These are phyloP conservation scores for Ganaspis brasiliensis DNA, from an alignment of 2,888 invertebrate genomes.

Conservation along the genomic window DNA sequence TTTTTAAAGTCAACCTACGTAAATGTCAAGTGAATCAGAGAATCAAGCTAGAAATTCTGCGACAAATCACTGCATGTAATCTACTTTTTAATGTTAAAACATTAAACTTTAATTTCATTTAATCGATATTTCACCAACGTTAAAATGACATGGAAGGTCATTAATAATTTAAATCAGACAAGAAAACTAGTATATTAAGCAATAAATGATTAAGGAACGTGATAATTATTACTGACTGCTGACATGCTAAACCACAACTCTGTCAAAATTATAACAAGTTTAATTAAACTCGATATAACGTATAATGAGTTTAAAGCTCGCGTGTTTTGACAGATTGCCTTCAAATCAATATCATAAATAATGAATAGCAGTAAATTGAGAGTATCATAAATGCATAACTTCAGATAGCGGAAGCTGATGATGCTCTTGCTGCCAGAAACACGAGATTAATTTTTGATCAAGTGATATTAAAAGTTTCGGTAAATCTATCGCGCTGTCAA, in stretches of 20 bases:
- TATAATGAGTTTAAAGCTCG: conserved; percentile 7
- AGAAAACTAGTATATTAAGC: neutral
- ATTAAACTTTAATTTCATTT: neutral
- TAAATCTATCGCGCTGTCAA: neutral
- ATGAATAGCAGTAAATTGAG: neutral
- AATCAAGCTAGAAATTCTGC: too few species aligned
- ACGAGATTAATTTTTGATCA: neutral
- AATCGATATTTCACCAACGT: neutral
- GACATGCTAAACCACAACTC: neutral
- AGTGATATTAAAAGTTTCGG: neutral
- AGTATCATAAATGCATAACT: neutral
- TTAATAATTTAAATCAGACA: neutral
- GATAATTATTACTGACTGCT: neutral
- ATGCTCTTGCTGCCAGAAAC: neutral
- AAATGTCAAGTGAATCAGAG: too few species aligned
- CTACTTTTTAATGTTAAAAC: too few species aligned
- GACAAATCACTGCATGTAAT: too few species aligned
- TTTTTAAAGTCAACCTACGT: too few species aligned
- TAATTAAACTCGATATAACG: neutral
- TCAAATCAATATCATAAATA: conserved; percentile 10
- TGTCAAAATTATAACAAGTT: neutral
- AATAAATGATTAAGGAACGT: neutral
- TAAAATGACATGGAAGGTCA: neutral
- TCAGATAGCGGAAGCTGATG: neutral
- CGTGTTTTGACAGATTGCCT: neutral